Base-by-base conservation (phyloP, 1,140 invertebrate genomes). In the Aradophagus sp. region DNA sequence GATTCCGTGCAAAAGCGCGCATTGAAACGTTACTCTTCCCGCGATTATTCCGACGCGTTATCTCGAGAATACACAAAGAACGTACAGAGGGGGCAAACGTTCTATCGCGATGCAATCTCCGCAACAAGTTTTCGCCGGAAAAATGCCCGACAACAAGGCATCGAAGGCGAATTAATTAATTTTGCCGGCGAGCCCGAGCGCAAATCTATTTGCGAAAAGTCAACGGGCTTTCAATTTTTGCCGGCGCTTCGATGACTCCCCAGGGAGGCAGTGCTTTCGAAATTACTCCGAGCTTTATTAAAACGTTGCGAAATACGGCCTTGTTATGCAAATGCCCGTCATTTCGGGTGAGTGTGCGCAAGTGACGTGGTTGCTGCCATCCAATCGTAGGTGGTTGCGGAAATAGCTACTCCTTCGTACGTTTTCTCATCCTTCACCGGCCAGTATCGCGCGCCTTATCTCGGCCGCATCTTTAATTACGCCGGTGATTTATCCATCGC, bases 391-490 rank as follows among this genome's bases (percentile, higher is more conserved):
- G 39, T 39, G 34, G 14, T 15, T 35, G 44, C 39, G 47, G 39
- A 47, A 59, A 53, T 52, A 50, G 26, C 45, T 48, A 32, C 45
- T 58, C 63, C 63, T 44, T 36, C 8, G 39, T 36, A 34, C 36
- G 27, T 52, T 53, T 58, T 48, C 53, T 58, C 67, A 69, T 70
- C 58, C 69, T 67, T 42, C 55, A 59, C 23, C 29, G 56, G 68
- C 59, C 66, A 61, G 38, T 76, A 76, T 76, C 75, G 59, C 61
- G 55, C 59, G 74, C 74, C 72, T 74, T 80, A 80, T 78, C 78
- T 77, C 48, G 66, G 72, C n/a, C 74, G 72, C 74, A 80, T 80
- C 78, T 80, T 80, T 78, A 80, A 80, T 80, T 80, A 78, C 76
- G 41, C 36, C 34, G 53, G 69, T 78, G 78, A 80, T 80, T 80